Evolutionary conservation across 2,888 invertebrate genomes (phyloP).

Genomic region (Lasiommata megera): DNA sequence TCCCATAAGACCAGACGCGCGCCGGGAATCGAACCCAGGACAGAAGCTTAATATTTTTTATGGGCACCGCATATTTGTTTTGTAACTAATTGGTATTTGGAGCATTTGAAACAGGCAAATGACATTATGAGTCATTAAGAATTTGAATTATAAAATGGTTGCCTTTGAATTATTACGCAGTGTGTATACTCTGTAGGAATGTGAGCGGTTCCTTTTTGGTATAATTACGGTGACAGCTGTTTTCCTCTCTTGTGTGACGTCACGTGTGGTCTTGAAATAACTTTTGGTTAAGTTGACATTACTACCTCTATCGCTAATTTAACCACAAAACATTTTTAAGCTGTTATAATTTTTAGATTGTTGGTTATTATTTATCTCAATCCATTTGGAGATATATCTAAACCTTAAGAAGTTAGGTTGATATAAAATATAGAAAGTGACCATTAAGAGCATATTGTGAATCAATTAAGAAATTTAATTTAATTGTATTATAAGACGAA

Average conservation of each 20-base stretch:
- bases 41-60: neutral
- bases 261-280: constrained; percentile 1
- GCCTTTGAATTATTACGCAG: neutral
- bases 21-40: too few species aligned
- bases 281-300: neutral
- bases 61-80: neutral
- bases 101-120: neutral
- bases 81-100: neutral
- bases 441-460: too few species aligned
- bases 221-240: constrained; percentile 10
- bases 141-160: neutral
- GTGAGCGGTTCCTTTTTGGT: constrained; percentile 10
- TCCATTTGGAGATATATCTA: too few species aligned
- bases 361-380: too few species aligned
- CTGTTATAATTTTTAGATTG: too few species aligned
- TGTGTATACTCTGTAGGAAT: neutral
- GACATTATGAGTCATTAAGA: neutral
- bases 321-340: too few species aligned
- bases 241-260: constrained; percentile 8
- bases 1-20: too few species aligned
- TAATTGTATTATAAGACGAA: too few species aligned
- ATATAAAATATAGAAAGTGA: too few species aligned
- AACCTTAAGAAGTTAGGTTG: too few species aligned
- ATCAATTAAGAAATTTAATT: too few species aligned
- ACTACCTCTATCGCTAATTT: too few species aligned